Evolutionary conservation across 2,797 vertebrate species (phyloP).

Genomic region (Champsocephalus esox): DNA sequence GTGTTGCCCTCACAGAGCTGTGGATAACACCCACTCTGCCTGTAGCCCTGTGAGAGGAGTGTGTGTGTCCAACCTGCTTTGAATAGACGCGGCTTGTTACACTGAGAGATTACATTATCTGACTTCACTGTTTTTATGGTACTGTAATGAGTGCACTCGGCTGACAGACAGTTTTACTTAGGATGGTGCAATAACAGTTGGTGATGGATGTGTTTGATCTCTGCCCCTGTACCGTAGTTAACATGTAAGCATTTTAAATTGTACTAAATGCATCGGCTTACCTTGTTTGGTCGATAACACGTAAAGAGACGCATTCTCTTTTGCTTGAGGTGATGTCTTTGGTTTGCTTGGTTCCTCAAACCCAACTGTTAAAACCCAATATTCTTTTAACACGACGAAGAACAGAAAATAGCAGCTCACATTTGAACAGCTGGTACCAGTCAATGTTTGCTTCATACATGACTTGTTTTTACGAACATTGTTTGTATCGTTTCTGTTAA

Average conservation of each 20-base stretch:
- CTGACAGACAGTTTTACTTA: not conserved
- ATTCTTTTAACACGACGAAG: not conserved
- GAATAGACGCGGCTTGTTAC: slow-evolving; percentile 37
- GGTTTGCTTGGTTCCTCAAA: not conserved
- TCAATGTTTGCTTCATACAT: not conserved
- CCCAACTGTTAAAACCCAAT: not conserved
- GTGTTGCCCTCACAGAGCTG: slow-evolving; percentile 41
- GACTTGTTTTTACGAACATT: not conserved
- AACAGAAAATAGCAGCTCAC: not conserved
- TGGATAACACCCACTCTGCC: slow-evolving; percentile 56
- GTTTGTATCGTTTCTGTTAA: not conserved
- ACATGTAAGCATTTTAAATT: not conserved
- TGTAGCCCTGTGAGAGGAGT: slow-evolving; percentile 18
- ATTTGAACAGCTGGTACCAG: not conserved
- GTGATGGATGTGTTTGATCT: not conserved
- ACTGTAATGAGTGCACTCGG: not conserved
- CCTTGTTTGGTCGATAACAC: not conserved
- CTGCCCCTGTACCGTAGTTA: not conserved
- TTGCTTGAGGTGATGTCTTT: not conserved
- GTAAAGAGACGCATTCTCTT: not conserved
- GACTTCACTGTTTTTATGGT: slow-evolving; percentile 22
- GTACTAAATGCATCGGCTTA: not conserved
- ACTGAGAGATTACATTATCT: slow-evolving; percentile 20
- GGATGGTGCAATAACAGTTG: not conserved
- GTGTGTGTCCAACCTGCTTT: slow-evolving; percentile 29